Percentiles rank a stretch among this genome's conserved stretches.
Conservation (phyloP, 2,888 invertebrate species). For the Drosophila lutescens region DNA sequence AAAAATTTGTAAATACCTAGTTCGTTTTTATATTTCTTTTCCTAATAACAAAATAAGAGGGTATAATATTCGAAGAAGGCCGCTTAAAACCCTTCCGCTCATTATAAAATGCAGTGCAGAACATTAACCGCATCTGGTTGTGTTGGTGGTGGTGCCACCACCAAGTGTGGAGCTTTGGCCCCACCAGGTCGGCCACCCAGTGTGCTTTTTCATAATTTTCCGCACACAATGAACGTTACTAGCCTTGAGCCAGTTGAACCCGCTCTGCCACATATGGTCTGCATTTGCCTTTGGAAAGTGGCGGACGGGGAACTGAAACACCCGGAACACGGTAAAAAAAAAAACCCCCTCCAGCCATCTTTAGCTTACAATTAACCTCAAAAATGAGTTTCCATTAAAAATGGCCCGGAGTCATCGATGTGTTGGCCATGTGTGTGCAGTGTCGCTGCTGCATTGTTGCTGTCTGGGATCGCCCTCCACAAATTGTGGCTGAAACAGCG, state of each 20-base stretch:
- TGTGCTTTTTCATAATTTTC: conserved; percentile 72
- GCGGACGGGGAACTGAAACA: background rate
- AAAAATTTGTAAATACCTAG: background rate
- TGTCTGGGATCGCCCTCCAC: conserved; percentile 19
- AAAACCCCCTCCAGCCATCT: conserved; percentile 43
- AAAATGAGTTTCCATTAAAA: conserved; percentile 78
- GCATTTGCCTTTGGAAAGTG: conserved; percentile 30
- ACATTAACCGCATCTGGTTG: conserved; percentile 64
- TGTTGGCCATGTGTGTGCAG: conserved; percentile 14
- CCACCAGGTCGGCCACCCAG: conserved; percentile 49
- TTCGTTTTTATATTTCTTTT: conserved; percentile 31
- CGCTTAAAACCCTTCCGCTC: conserved; percentile 67
- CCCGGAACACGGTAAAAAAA: background rate
- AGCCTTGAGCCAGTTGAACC: conserved; percentile 62
- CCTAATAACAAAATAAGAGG: conserved; percentile 20
- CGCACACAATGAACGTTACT: conserved; percentile 58
- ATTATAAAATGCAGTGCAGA: conserved; percentile 64
- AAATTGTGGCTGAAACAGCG: conserved; percentile 38
- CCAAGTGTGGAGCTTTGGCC: background rate
- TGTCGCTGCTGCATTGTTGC: conserved; percentile 30
- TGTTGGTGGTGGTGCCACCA: conserved; percentile 17
- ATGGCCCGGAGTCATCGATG: conserved; percentile 76
- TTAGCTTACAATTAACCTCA: conserved; percentile 77
- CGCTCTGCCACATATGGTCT: background rate
- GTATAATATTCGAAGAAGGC: conserved; percentile 4